Conservation (phyloP, 2,888 invertebrate genomes). For the Ptilodon capucinus region DNA sequence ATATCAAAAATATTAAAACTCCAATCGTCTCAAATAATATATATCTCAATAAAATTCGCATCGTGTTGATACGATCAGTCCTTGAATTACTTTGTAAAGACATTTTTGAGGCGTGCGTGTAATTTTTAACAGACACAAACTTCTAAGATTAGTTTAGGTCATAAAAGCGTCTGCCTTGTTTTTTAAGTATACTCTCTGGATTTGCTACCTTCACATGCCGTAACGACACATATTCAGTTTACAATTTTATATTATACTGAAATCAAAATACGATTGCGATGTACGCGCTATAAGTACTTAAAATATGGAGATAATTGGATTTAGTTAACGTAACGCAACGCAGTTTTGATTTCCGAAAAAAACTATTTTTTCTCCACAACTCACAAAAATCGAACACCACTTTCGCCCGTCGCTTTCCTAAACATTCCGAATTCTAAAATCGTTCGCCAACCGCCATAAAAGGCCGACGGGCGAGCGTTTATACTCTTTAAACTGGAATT, state of each 20-base stretch:
- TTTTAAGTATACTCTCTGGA: too few species aligned
- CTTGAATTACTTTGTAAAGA: conserved; percentile 14
- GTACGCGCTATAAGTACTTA: too few species aligned
- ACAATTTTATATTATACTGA: too few species aligned
- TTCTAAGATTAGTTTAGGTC: conserved; percentile 4
- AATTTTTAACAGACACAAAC: conserved; percentile 18
- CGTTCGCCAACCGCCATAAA: conserved; percentile 14
- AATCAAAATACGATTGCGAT: too few species aligned
- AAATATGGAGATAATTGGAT: too few species aligned
- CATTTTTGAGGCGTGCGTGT: conserved; percentile 13
- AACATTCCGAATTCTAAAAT: conserved; percentile 20
- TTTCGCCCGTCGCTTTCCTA: not conserved
- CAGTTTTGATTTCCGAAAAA: not conserved
- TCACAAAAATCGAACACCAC: not conserved
- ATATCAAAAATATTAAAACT: conserved; percentile 31
- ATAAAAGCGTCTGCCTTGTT: not conserved
- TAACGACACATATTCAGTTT: too few species aligned
- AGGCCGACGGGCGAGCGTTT: not conserved
- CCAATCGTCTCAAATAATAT: conserved; percentile 28
- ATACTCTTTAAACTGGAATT: conserved; percentile 32
- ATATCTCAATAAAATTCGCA: conserved; percentile 14
- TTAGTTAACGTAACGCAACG: too few species aligned
- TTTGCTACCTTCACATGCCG: too few species aligned
- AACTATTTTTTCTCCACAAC: not conserved
- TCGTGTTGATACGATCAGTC: conserved; percentile 19